Conservation (phyloP, 2,797 vertebrate genomes). For the Oryzias sinensis region DNA sequence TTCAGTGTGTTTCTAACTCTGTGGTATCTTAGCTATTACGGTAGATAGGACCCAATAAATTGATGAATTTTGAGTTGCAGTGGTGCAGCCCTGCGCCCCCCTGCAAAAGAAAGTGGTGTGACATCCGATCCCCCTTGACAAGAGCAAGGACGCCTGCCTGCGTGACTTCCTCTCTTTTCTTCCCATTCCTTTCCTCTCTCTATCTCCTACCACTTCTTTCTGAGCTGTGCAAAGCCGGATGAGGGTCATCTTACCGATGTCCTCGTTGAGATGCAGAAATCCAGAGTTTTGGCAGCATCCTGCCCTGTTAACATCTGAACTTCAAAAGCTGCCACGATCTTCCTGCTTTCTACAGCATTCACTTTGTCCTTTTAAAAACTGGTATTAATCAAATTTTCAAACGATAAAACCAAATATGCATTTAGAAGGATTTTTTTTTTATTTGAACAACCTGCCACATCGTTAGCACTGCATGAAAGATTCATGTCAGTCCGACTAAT, state of each 20-base stretch:
- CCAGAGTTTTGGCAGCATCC: conserved; percentile 60
- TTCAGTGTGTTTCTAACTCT: conserved; percentile 9
- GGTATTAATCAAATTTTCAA: conserved; percentile 12
- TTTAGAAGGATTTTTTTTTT: conserved; percentile 38
- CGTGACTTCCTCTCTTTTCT: conserved; percentile 62
- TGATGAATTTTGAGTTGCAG: conserved; percentile 15
- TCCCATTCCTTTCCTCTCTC: conserved; percentile 56
- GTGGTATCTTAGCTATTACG: not conserved
- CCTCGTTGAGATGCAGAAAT: conserved; percentile 64
- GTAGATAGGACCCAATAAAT: not conserved
- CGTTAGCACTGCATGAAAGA: conserved; percentile 48
- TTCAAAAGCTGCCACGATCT: conserved; percentile 53
- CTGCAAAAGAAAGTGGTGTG: conserved; percentile 29
- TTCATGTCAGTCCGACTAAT: conserved; percentile 55
- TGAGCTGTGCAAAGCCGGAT: conserved; percentile 67
- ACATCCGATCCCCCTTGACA: conserved; percentile 45
- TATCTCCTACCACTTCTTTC: conserved; percentile 53
- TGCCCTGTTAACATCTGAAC: conserved; percentile 63
- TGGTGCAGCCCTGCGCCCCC: conserved; percentile 10
- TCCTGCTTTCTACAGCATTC: conserved; percentile 36
- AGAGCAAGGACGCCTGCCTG: conserved; percentile 36
- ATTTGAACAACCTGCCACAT: conserved; percentile 58
- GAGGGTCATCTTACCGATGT: conserved; percentile 73
- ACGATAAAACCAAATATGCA: conserved; percentile 8
- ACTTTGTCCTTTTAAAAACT: conserved; percentile 6